These are phyloP conservation scores for Eufriesea mexicana DNA, from an alignment of 1,140 invertebrate genomes.

Conservation along the genomic window DNA sequence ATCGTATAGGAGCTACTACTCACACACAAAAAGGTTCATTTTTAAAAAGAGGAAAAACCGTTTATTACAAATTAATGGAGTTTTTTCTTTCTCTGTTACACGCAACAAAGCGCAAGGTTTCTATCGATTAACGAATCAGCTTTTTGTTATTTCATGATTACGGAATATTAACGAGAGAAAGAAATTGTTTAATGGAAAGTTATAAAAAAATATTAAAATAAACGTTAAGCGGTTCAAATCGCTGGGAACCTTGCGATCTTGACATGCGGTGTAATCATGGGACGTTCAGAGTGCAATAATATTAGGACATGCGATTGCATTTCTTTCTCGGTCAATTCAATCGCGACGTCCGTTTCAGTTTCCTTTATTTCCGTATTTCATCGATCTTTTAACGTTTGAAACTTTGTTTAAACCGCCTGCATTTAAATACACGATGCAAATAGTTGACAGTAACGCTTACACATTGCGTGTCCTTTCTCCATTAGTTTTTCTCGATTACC, in stretches of 20 bases:
- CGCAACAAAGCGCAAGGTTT: constrained; percentile 35
- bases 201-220: constrained; percentile 11
- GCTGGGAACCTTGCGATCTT: constrained; percentile 5
- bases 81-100: constrained; percentile 20
- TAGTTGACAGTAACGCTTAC: constrained; percentile 25
- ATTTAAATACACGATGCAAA: constrained; percentile 57
- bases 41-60: constrained; percentile 34
- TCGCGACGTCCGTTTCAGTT: constrained; percentile 33
- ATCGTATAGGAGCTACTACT: constrained; percentile 36
- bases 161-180: not conserved
- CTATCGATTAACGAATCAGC: constrained; percentile 15
- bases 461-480: constrained; percentile 30
- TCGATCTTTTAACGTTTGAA: constrained; percentile 22
- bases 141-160: constrained; percentile 6
- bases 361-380: constrained; percentile 18
- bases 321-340: constrained; percentile 16
- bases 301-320: constrained; percentile 35
- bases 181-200: constrained; percentile 4
- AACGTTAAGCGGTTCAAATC: not conserved
- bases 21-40: constrained; percentile 22
- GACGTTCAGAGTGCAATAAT: constrained; percentile 63
- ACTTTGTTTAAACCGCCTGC: constrained; percentile 49
- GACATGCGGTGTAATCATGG: constrained; percentile 27
- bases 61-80: constrained; percentile 28
- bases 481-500: constrained; percentile 18